Evolutionary conservation across 1,140 invertebrate genomes (phyloP), one percentile per base, ranked within the genome.

Genomic region (Habropoda laboriosa): DNA sequence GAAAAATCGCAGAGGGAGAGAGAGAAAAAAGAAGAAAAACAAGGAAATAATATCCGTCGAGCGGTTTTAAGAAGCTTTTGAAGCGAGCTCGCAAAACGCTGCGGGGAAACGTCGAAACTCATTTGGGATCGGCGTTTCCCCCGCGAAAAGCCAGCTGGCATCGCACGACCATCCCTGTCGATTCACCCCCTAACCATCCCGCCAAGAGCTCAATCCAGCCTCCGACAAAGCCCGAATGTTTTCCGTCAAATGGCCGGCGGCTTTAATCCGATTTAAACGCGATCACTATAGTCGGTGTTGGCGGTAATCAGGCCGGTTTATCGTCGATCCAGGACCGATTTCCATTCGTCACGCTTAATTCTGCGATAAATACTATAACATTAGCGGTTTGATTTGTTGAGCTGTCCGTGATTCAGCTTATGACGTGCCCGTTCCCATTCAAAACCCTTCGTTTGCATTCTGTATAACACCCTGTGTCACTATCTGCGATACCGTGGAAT

Each of bases 221-320:
- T 8, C 5, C 30, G 53, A 77, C 74, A 77, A 70, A 70, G 64
- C 51, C 53, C 75, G 45, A 79, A 79, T 68, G 57, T 79, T 79
- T 72, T 61, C 57, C 57, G 76, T 63, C 67, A 58, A 72, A 72
- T 35, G 57, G 24, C 42, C 49, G 27, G 2, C 76, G 57, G 57
- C n/a, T 61, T 79, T 79, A 79, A 79, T 55, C 68, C 67, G 76
- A 63, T 79, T 78, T 72, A 30, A 78, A 60, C 76, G 57, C 67
- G 74, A 78, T 78, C 67, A 27, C 67, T 55, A 61, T 61, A 40
- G 75, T 42, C 32, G 21, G n/a, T 18, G 66, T 49, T 49, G 16
- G 5, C 67, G 7, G 76, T 72, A 78, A 78, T 78, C 67, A 78
- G 66, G 32, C 18, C 32, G 75, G 76, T 78, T 78, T 78, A 78